These are phyloP conservation scores for Glossosoma conforme DNA, from an alignment of 1,140 invertebrate species.

Conservation along the genomic window DNA sequence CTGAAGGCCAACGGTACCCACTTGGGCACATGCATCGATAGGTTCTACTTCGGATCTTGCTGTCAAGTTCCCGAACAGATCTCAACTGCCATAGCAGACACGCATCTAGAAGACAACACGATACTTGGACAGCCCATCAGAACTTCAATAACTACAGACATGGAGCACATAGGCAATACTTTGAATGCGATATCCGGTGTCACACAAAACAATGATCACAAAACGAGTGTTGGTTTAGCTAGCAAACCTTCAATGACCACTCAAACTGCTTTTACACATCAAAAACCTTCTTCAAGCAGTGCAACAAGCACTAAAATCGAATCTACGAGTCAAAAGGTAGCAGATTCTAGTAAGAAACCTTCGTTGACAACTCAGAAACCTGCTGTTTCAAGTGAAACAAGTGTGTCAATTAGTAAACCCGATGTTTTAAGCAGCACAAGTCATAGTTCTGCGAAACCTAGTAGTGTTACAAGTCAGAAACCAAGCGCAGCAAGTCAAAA, in stretches of 20 bases:
- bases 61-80: conserved; percentile 62
- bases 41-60: conserved; percentile 59
- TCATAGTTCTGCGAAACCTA: not conserved
- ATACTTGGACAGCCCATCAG: conserved; percentile 47
- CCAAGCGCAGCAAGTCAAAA: not conserved
- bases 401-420: conserved; percentile 1
- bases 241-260: conserved; percentile 30
- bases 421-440: not conserved
- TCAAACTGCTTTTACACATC: not conserved
- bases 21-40: conserved; percentile 85
- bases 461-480: not conserved
- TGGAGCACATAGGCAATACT: conserved; percentile 2
- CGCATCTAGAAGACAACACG: conserved; percentile 47
- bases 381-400: not conserved
- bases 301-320: no score
- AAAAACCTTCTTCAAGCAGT: not conserved
- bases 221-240: conserved; percentile 12
- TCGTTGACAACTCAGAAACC: not conserved
- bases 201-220: conserved; percentile 21
- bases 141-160: conserved; percentile 9
- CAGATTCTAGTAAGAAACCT: not conserved
- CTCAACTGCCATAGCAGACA: conserved; percentile 43
- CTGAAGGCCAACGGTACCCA: conserved; percentile 86
- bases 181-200: conserved; percentile 5
- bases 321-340: not conserved